phyloP scores from a whole-genome alignment of 2,797 vertebrate genomes.

The Taeniopygia guttata region DNA sequence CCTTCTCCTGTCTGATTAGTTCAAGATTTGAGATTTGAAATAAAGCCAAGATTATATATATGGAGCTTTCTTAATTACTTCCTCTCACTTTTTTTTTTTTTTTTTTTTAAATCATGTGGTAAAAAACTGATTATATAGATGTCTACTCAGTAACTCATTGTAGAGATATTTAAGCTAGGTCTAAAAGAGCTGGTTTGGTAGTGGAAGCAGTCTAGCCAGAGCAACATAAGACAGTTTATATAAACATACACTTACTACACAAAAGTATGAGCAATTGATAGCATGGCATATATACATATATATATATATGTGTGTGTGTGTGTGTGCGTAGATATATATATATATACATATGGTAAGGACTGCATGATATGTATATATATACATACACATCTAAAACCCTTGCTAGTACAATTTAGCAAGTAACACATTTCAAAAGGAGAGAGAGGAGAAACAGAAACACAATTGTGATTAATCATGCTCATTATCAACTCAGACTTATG shows the following conservation, averaged over 20 bases:
- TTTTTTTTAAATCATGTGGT: neutral
- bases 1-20: slow-evolving; percentile 3
- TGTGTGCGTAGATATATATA: neutral
- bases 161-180: neutral
- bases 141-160: neutral
- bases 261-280: neutral
- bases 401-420: slow-evolving; percentile 30
- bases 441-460: slow-evolving; percentile 19
- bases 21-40: slow-evolving; percentile 34
- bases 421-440: slow-evolving; percentile 51
- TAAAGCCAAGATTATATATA: slow-evolving; percentile 37
- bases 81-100: neutral
- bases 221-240: neutral
- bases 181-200: neutral
- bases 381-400: slow-evolving; percentile 5
- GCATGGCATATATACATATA: neutral
- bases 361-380: neutral
- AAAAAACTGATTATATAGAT: slow-evolving; percentile 54
- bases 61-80: slow-evolving; percentile 64
- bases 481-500: slow-evolving; percentile 62
- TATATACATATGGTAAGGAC: neutral
- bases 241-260: neutral
- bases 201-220: neutral
- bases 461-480: slow-evolving; percentile 67
- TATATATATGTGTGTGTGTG: neutral